phyloP scores from a whole-genome alignment of 2,888 invertebrate genomes.

The Lasioglossum leucozonium region DNA sequence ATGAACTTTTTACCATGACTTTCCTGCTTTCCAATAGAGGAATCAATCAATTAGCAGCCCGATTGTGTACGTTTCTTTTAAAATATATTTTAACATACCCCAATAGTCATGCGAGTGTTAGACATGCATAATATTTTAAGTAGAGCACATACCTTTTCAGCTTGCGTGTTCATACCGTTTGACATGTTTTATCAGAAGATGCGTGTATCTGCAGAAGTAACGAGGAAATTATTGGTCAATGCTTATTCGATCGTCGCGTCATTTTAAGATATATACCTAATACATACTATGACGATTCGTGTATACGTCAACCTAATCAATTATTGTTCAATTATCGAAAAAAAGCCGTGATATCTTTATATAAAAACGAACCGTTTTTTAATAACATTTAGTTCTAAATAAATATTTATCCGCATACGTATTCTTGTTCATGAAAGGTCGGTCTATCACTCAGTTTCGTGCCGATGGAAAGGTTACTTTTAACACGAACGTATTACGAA shows the following conservation, averaged over 20 bases:
- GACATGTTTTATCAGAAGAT: constrained; percentile 25
- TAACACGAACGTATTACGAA: neutral
- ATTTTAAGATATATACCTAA: neutral
- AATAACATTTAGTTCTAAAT: constrained; percentile 2
- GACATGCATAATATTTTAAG: constrained; percentile 52
- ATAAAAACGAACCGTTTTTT: neutral
- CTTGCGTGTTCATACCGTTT: constrained; percentile 77
- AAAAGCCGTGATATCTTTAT: neutral
- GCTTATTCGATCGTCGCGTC: neutral
- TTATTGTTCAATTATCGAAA: neutral
- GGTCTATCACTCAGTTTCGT: constrained; percentile 7
- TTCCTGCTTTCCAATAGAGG: constrained; percentile 63
- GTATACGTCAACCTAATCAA: neutral
- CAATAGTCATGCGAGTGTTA: constrained; percentile 61
- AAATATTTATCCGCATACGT: neutral
- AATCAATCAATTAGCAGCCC: constrained; percentile 60
- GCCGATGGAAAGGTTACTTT: constrained; percentile 13
- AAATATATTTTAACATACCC: constrained; percentile 58
- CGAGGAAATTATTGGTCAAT: constrained; percentile 5
- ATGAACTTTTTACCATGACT: constrained; percentile 61
- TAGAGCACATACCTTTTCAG: constrained; percentile 77
- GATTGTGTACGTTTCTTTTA: constrained; percentile 48
- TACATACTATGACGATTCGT: neutral
- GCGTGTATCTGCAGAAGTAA: constrained; percentile 32
- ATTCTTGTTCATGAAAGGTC: constrained; percentile 7